These are phyloP conservation scores for Nezara viridula DNA, from an alignment of 2,888 invertebrate genomes.

Conservation along the genomic window DNA sequence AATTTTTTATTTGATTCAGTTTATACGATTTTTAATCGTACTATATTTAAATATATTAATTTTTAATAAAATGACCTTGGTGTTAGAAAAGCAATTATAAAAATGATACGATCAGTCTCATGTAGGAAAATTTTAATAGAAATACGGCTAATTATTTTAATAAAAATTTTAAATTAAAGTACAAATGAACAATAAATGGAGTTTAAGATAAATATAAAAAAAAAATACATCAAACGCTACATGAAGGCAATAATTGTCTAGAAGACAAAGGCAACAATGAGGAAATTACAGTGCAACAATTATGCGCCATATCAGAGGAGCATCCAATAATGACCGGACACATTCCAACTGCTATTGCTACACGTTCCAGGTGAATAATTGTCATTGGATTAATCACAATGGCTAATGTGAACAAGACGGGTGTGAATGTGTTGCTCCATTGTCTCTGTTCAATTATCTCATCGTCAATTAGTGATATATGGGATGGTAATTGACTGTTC, in stretches of 20 bases:
- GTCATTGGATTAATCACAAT: constrained; percentile 35
- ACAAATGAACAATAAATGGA: no score
- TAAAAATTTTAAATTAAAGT: neutral
- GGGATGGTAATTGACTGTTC: neutral
- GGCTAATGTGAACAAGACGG: constrained; percentile 24
- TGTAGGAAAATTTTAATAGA: no score
- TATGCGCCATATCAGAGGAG: neutral
- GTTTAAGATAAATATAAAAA: neutral
- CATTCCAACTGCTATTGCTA: constrained; percentile 17
- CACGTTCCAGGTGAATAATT: constrained; percentile 29
- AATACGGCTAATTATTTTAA: no score
- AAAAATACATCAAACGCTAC: neutral
- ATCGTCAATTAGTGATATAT: constrained; percentile 9
- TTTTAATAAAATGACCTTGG: no score
- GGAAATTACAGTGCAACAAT: neutral
- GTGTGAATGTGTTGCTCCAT: neutral
- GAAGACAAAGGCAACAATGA: neutral
- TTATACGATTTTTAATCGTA: no score
- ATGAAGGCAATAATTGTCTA: neutral
- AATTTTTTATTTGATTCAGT: no score
- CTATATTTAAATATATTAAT: no score
- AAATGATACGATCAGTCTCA: no score
- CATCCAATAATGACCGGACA: constrained; percentile 23
- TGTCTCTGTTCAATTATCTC: constrained; percentile 7
- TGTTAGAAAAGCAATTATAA: no score